Evolutionary conservation across 2,797 vertebrate species (phyloP).

Genomic region (Bovichtus diacanthus): DNA sequence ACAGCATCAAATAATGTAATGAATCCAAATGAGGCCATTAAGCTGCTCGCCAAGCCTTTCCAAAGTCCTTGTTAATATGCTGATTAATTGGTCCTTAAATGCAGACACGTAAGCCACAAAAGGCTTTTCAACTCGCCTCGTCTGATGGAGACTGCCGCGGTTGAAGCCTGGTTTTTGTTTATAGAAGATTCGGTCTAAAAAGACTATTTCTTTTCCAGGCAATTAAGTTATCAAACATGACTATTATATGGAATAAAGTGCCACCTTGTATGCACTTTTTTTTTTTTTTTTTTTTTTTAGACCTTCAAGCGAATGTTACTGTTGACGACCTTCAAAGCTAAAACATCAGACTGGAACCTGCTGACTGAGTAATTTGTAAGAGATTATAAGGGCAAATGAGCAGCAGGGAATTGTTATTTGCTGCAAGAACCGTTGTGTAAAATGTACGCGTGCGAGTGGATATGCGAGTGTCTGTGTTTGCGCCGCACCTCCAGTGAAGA

Average conservation of each 20-base stretch:
- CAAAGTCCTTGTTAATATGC: constrained; percentile 59
- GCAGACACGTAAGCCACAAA: constrained; percentile 45
- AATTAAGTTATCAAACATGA: constrained; percentile 22
- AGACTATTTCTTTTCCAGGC: not conserved
- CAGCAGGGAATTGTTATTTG: constrained; percentile 34
- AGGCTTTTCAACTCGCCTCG: constrained; percentile 6
- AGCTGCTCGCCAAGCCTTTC: constrained; percentile 55
- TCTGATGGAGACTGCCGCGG: not conserved
- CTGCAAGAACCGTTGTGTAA: constrained; percentile 15
- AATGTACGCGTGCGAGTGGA: constrained; percentile 3
- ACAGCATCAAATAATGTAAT: constrained; percentile 56
- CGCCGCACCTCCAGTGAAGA: constrained; percentile 41
- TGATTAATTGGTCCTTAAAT: constrained; percentile 68
- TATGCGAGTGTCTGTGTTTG: constrained; percentile 10
- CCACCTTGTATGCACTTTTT: not conserved
- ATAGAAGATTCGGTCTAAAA: not conserved
- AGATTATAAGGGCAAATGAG: constrained; percentile 51
- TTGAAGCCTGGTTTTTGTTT: not conserved
- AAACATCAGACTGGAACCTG: constrained; percentile 50
- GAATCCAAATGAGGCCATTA: constrained; percentile 59
- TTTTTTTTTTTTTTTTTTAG: constrained; percentile 2
- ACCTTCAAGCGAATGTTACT: not conserved
- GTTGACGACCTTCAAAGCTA: constrained; percentile 11
- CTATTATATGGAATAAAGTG: not conserved
- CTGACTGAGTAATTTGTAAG: constrained; percentile 48